A percentile compares a stretch with the other conserved stretches of the same genome.
Conservation (phyloP, 2,113 vertebrate genomes). For the Sminthopsis crassicaudata region DNA sequence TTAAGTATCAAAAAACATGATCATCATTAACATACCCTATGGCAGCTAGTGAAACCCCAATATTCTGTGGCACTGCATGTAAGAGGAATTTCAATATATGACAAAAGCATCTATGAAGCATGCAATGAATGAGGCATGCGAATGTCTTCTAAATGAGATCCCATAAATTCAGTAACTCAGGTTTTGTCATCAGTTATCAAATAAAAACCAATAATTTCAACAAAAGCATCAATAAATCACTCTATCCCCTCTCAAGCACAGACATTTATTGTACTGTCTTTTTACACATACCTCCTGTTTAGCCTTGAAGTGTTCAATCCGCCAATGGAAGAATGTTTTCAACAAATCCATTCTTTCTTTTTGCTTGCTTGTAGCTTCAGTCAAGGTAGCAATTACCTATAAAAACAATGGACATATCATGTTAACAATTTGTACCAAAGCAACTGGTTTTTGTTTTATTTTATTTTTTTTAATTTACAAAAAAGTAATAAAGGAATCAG, state of each 20-base stretch:
- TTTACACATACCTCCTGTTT: slow-evolving; percentile 89
- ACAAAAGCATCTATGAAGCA: background rate
- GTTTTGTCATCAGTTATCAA: slow-evolving; percentile 27
- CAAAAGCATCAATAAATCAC: slow-evolving; percentile 35
- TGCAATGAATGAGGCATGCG: background rate
- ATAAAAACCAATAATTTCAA: slow-evolving; percentile 44
- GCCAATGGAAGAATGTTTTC: slow-evolving; percentile 92
- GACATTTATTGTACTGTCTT: slow-evolving; percentile 54
- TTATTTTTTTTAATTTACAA: too few species aligned
- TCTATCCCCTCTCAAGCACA: slow-evolving; percentile 52
- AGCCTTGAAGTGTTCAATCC: slow-evolving; percentile 86
- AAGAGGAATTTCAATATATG: slow-evolving; percentile 31
- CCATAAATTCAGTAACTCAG: slow-evolving; percentile 36
- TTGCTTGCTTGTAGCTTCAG: slow-evolving; percentile 89
- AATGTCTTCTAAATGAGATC: slow-evolving; percentile 49
- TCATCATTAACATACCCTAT: background rate
- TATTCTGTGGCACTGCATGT: background rate
- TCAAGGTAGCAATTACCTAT: slow-evolving; percentile 93
- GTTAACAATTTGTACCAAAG: background rate
- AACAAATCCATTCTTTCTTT: slow-evolving; percentile 92
- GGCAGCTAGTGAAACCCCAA: background rate
- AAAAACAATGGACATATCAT: slow-evolving; percentile 59
- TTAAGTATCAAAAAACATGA: background rate
- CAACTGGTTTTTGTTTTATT: background rate
- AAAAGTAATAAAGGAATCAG: background rate